Base-by-base conservation (phyloP, 1,140 invertebrate genomes). In the Eupristina koningsbergeri region DNA sequence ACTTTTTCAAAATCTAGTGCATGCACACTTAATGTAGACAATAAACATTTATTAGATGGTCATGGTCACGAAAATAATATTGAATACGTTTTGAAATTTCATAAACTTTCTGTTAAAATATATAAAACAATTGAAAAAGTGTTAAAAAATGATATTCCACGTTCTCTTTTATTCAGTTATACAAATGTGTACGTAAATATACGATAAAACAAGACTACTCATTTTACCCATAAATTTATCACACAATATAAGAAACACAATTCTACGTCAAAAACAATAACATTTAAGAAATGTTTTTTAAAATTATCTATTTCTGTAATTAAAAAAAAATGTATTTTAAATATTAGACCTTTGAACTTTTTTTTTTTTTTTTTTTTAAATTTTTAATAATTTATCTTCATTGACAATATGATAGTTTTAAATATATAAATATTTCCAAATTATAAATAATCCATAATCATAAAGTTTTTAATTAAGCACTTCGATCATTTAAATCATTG, bases 21-120 rank as follows among this genome's bases (percentile, higher is more conserved):
- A 73, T 81, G 63, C 64, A 77, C 31, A 80, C 29, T 67, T 81
- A 71, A 78, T 5, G 84, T 81, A 85, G 84, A 85, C 79, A 85
- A 85, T 85, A 85, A 85, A 80, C 1, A 73, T 73, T 73, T 67
- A 69, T 29, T 76, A 41, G 2, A 64, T 63, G 63, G 13, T 31
- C 39, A 80, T 36, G 22, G 19, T 64, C 3, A 19, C 9, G 0
- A 75, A 31, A 7, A 73, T 58, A 58, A 58, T 63, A 31, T 58
- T 17, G 26, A 73, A 77, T 69, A 50, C 13, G 7, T 3, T 67
- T 47, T 11, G 73, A 84, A 81, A 67, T 80, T 69, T 53, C 41
- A 26, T 31, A 47, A 53, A 85, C 47, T 58, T 69, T 85, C 73
- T 50, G 47, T 39, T 29, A 31, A 75, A 22, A 36, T 34, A 47